Evolutionary conservation across 2,888 invertebrate genomes (phyloP).

Genomic region (Sclerodermus sp.): DNA sequence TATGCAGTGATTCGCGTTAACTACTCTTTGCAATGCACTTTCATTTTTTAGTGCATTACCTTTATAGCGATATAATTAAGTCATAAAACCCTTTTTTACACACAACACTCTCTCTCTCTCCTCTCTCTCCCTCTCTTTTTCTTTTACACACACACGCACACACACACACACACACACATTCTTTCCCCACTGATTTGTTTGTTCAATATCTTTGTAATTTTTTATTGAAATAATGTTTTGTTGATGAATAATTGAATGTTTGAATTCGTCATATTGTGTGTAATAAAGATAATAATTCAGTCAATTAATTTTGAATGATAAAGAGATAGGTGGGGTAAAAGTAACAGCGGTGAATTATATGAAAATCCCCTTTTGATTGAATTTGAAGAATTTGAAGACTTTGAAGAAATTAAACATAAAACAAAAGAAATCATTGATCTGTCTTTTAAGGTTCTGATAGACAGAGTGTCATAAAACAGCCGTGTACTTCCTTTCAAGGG

Average conservation of each 20-base stretch:
- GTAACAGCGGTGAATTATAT: too few species aligned
- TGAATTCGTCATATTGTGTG: constrained; percentile 16
- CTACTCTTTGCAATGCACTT: constrained; percentile 24
- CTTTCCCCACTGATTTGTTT: constrained; percentile 16
- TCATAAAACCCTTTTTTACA: constrained; percentile 8
- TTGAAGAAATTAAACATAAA: too few species aligned
- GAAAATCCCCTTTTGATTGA: too few species aligned
- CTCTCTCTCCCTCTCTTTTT: too few species aligned
- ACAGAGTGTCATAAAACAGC: too few species aligned
- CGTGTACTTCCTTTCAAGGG: too few species aligned
- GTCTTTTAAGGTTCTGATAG: too few species aligned
- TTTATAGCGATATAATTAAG: constrained; percentile 31
- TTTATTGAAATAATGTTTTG: constrained; percentile 9
- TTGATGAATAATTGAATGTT: constrained; percentile 11
- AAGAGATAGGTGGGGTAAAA: background rate
- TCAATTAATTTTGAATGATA: constrained; percentile 9
- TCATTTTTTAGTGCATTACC: constrained; percentile 33
- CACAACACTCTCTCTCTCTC: too few species aligned
- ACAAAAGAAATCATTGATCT: too few species aligned
- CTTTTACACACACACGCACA: too few species aligned
- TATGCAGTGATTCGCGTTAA: constrained; percentile 26
- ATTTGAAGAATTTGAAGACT: too few species aligned
- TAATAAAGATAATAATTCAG: constrained; percentile 8
- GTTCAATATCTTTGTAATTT: constrained; percentile 18
- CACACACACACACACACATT: too few species aligned